Conservation (phyloP, 2,113 vertebrate genomes). For the Vulpes ferrilata region DNA sequence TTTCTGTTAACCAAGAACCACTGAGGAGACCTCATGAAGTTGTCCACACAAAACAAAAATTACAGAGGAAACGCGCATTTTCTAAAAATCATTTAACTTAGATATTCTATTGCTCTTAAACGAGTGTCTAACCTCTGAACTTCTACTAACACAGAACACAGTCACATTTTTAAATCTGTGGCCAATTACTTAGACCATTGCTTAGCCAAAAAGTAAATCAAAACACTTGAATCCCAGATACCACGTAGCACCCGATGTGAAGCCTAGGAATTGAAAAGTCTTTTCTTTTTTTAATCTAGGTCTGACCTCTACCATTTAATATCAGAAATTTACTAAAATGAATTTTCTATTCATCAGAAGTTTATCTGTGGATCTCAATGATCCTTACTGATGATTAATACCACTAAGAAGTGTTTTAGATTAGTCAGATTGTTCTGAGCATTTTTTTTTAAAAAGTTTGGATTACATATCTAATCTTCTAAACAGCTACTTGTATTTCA, state of each 20-base stretch:
- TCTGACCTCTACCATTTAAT: constrained; percentile 42
- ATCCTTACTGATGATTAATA: constrained; percentile 68
- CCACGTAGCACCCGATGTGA: background rate
- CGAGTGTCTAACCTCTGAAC: background rate
- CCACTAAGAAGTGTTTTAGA: constrained; percentile 64
- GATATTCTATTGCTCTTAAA: background rate
- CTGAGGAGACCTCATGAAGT: background rate
- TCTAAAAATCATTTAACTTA: constrained; percentile 44
- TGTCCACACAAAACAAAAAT: constrained; percentile 6
- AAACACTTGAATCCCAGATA: background rate
- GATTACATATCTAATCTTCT: background rate
- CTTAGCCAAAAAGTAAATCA: constrained; percentile 29
- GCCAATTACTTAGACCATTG: constrained; percentile 45
- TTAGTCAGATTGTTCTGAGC: background rate
- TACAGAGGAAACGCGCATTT: background rate
- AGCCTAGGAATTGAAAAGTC: constrained; percentile 57
- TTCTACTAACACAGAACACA: background rate
- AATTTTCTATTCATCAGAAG: constrained; percentile 49
- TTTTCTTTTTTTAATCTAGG: constrained; percentile 12
- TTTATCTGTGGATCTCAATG: constrained; percentile 50
- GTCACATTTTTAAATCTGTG: background rate
- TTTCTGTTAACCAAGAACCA: constrained; percentile 8
- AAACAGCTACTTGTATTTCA: background rate
- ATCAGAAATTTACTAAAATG: constrained; percentile 70
- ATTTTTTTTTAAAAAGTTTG: background rate